Conservation (phyloP, 1,140 invertebrate genomes). For the Yoshiicerus persimilis region DNA sequence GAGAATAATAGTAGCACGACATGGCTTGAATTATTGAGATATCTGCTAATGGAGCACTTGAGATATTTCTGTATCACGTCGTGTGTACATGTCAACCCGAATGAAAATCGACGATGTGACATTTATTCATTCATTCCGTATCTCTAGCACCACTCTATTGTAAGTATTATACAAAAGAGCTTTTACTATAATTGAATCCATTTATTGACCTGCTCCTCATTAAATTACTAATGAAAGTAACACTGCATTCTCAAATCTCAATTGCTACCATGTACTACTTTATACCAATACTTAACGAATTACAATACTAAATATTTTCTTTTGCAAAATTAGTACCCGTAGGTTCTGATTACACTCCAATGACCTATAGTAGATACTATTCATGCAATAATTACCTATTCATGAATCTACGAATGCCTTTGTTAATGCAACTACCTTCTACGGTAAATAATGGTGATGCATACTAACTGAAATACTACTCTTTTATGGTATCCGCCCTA, state of each 20-base stretch:
- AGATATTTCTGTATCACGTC: background rate
- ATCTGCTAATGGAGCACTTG: background rate
- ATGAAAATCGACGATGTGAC: background rate
- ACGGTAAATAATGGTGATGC: too few relatives aligned
- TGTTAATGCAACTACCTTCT: too few relatives aligned
- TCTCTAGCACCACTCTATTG: background rate
- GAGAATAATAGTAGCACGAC: background rate
- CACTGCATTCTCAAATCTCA: background rate
- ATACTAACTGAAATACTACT: too few relatives aligned
- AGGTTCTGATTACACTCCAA: background rate
- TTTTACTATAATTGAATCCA: background rate
- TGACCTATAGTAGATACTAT: too few relatives aligned
- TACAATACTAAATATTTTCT: background rate
- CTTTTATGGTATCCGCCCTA: too few relatives aligned
- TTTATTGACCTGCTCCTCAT: background rate
- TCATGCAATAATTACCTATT: too few relatives aligned
- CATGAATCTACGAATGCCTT: too few relatives aligned
- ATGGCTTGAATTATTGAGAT: background rate
- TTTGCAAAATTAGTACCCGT: background rate
- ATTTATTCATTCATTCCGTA: background rate
- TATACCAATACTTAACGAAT: too few relatives aligned
- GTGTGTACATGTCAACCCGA: background rate
- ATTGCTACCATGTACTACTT: background rate
- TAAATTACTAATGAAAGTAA: background rate
- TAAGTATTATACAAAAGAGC: background rate